Conservation (phyloP, 2,797 vertebrate genomes). For the Dendrocincla tyrannina region DNA sequence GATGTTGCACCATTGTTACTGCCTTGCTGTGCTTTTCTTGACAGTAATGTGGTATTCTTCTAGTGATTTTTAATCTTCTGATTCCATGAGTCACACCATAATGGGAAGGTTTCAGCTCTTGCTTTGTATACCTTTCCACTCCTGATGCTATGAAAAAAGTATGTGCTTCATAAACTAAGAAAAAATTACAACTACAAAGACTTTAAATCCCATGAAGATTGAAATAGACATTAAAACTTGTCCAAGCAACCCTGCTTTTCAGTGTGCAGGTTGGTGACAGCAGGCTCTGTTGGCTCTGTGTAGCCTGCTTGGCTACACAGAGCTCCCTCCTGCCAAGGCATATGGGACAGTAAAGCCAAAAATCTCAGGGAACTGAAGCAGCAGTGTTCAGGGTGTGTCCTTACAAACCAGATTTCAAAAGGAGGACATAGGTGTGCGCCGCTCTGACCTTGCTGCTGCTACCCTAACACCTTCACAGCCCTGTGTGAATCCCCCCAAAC, state of each 20-base stretch:
- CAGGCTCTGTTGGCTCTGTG: background rate
- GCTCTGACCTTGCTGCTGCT: background rate
- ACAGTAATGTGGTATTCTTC: background rate
- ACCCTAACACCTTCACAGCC: background rate
- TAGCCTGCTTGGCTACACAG: background rate
- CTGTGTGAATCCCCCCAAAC: rapidly evolving
- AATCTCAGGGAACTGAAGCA: background rate
- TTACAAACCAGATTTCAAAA: background rate
- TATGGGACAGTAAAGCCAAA: background rate
- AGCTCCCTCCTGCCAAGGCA: background rate
- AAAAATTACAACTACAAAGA: background rate
- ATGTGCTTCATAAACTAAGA: background rate
- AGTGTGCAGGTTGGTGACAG: background rate
- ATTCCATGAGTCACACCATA: background rate
- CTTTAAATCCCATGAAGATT: background rate
- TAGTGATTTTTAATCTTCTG: background rate
- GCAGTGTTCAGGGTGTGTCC: background rate
- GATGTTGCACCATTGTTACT: background rate
- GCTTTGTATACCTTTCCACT: background rate
- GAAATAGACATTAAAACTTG: background rate
- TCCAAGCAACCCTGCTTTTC: background rate
- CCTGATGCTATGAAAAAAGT: background rate
- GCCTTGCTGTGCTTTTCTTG: background rate
- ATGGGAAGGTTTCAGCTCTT: background rate
- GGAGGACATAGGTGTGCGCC: background rate